These are phyloP conservation scores for Musca domestica DNA, from an alignment of 1,140 invertebrate species.

Conservation along the genomic window DNA sequence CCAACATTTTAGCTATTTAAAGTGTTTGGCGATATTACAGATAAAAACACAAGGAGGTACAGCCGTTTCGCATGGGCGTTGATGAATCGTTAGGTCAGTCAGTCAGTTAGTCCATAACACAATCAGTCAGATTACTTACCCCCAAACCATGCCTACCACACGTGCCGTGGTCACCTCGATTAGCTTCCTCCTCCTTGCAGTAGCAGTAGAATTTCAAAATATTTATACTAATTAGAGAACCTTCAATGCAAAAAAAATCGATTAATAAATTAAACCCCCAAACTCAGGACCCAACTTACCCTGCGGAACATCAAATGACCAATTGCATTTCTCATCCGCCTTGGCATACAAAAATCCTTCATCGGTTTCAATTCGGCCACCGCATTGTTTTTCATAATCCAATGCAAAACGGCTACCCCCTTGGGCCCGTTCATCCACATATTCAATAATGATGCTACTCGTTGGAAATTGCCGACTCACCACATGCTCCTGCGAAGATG, in stretches of 20 bases:
- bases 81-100: too few species aligned
- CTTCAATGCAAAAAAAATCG: background rate
- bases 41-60: too few species aligned
- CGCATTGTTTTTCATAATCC: constrained; percentile 30
- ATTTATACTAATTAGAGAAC: constrained; percentile 31
- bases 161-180: background rate
- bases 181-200: background rate
- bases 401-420: constrained; percentile 34
- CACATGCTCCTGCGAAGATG: too few species aligned
- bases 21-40: too few species aligned
- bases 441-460: constrained; percentile 26
- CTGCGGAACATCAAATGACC: constrained; percentile 28
- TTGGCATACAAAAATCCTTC: constrained; percentile 37
- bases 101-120: too few species aligned
- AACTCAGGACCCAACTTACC: constrained; percentile 9
- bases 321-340: constrained; percentile 36
- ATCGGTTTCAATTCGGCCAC: constrained; percentile 24
- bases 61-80: too few species aligned
- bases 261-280: background rate
- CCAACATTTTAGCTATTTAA: too few species aligned
- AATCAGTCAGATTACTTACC: too few species aligned
- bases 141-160: constrained; percentile 19
- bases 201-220: constrained; percentile 38
- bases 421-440: constrained; percentile 16
- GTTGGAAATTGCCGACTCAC: constrained; percentile 6